phyloP scores from a whole-genome alignment of 2,888 invertebrate genomes.

The Nephrotoma guestfalica region DNA sequence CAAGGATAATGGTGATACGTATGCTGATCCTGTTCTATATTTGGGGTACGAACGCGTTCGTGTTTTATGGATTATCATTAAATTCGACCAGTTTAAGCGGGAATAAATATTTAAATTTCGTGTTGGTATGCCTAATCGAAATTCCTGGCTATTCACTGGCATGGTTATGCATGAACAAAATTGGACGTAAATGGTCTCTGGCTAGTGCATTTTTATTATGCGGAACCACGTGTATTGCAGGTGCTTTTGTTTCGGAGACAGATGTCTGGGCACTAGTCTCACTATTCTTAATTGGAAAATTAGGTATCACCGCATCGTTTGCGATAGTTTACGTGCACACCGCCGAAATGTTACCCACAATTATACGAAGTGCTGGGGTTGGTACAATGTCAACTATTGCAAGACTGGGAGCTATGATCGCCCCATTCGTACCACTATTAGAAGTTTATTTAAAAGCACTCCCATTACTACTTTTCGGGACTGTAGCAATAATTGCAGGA shows the following conservation, averaged over 20 bases:
- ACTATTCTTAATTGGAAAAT: slow-evolving; percentile 45
- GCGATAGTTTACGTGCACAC: slow-evolving; percentile 45
- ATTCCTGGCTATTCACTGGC: slow-evolving; percentile 43
- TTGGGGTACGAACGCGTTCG: slow-evolving; percentile 49
- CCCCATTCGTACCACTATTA: slow-evolving; percentile 44
- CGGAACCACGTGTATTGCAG: slow-evolving; percentile 37
- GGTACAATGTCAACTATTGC: slow-evolving; percentile 44
- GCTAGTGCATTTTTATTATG: slow-evolving; percentile 37
- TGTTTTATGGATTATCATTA: slow-evolving; percentile 52
- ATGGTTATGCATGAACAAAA: slow-evolving; percentile 33
- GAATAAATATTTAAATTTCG: slow-evolving; percentile 52
- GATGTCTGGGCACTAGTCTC: slow-evolving; percentile 37
- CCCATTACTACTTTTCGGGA: slow-evolving; percentile 40
- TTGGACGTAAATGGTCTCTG: slow-evolving; percentile 38
- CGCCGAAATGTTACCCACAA: slow-evolving; percentile 32
- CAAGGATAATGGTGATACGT: slow-evolving; percentile 32
- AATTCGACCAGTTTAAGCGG: slow-evolving; percentile 50
- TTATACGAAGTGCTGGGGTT: slow-evolving; percentile 42
- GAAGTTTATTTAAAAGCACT: slow-evolving; percentile 35
- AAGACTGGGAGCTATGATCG: slow-evolving; percentile 42
- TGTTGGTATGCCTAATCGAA: slow-evolving; percentile 42
- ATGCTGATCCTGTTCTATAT: slow-evolving; percentile 34
- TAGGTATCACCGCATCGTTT: slow-evolving; percentile 48
- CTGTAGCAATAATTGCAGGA: slow-evolving; percentile 36
- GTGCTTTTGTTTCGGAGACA: slow-evolving; percentile 38